These are phyloP conservation scores for Todiramphus saurophagus DNA, from an alignment of 2,113 vertebrate genomes.

Conservation along the genomic window DNA sequence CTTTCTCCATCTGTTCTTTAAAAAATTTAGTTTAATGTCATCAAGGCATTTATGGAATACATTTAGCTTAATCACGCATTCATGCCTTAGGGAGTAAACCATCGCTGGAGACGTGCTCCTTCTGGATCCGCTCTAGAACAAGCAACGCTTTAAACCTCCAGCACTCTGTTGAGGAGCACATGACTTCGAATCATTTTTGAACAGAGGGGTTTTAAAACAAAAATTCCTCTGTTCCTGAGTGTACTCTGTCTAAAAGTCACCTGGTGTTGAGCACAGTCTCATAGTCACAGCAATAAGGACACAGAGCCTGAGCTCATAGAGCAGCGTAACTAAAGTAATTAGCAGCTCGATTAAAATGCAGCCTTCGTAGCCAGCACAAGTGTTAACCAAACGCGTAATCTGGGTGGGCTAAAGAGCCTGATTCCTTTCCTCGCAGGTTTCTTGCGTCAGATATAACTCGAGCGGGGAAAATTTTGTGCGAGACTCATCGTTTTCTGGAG, in stretches of 20 bases:
- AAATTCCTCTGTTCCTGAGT: neutral
- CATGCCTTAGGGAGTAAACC: slow-evolving; percentile 14
- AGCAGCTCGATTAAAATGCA: neutral
- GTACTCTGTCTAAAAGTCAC: neutral
- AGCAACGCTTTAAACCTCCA: slow-evolving; percentile 25
- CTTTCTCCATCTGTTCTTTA: slow-evolving; percentile 67
- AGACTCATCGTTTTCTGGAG: neutral
- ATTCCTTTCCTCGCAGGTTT: neutral
- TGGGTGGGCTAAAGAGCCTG: neutral
- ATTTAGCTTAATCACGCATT: slow-evolving; percentile 53
- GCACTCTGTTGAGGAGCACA: neutral
- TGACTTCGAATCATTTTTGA: neutral
- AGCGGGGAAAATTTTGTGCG: neutral
- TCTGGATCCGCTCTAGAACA: slow-evolving; percentile 48
- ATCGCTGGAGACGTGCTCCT: slow-evolving; percentile 11
- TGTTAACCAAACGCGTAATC: neutral
- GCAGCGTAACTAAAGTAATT: neutral
- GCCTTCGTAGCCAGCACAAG: neutral
- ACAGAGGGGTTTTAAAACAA: neutral
- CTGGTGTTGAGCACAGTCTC: neutral
- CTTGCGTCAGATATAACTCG: neutral
- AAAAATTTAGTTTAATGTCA: slow-evolving; percentile 64
- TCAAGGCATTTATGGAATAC: slow-evolving; percentile 61
- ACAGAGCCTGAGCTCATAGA: neutral
- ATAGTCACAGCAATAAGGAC: neutral